A percentile compares a stretch with the other conserved stretches of the same genome.
phyloP scores from a whole-genome alignment of 2,113 vertebrate genomes.

The Petrocephalus microphthalmus region DNA sequence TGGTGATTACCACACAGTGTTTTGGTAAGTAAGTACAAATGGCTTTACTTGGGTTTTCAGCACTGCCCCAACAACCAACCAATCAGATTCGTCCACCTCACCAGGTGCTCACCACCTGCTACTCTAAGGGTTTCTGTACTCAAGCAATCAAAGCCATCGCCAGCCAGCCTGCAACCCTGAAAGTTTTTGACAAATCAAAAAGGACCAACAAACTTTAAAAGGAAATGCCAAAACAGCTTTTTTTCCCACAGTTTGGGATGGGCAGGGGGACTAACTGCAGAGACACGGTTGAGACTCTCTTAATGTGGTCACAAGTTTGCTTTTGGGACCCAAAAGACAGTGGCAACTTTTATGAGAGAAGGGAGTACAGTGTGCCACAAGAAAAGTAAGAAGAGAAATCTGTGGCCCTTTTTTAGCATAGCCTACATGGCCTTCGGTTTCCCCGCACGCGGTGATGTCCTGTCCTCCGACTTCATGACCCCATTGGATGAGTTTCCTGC shows the following conservation, averaged over 20 bases:
- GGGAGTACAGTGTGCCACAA: constrained; percentile 39
- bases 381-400: constrained; percentile 18
- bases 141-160: neutral
- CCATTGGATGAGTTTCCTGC: constrained; percentile 63
- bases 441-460: constrained; percentile 62
- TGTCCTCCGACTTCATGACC: constrained; percentile 61
- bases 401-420: constrained; percentile 23
- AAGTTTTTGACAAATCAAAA: neutral
- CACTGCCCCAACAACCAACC: neutral
- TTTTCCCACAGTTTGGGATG: neutral
- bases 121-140: neutral
- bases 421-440: constrained; percentile 67
- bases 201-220: neutral
- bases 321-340: constrained; percentile 40
- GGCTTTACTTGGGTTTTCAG: constrained; percentile 6
- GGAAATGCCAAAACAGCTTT: neutral
- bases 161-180: neutral
- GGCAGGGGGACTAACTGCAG: neutral
- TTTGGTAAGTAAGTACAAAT: constrained; percentile 23
- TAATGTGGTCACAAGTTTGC: constrained; percentile 36
- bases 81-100: neutral
- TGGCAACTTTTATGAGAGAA: constrained; percentile 36
- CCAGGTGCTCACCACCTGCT: neutral
- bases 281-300: constrained; percentile 37
- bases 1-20: constrained; percentile 21